A percentile compares a stretch with the other conserved stretches of the same genome.
These are phyloP conservation scores for Chesias legatella DNA, from an alignment of 2,888 invertebrate genomes.

Conservation along the genomic window DNA sequence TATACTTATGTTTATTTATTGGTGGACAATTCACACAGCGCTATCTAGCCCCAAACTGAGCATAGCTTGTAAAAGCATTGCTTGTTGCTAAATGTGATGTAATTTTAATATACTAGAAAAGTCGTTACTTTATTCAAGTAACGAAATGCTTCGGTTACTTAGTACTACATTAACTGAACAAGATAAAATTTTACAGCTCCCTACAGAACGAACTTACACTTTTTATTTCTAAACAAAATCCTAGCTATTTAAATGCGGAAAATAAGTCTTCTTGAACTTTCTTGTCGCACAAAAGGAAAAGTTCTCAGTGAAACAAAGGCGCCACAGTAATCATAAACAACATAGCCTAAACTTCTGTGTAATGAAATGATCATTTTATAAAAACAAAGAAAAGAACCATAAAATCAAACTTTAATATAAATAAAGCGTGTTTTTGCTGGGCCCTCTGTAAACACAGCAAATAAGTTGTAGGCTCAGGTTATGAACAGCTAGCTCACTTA, in stretches of 20 bases:
- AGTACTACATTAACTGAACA: too few relatives aligned
- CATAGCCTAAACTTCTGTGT: constrained; percentile 16
- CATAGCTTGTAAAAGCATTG: too few relatives aligned
- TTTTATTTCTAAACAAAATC: constrained; percentile 10
- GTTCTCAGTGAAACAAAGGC: constrained; percentile 20
- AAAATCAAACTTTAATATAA: constrained; percentile 46
- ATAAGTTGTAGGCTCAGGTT: neutral
- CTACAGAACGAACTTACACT: too few relatives aligned
- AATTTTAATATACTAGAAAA: too few relatives aligned
- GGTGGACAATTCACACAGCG: too few relatives aligned
- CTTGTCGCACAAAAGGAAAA: constrained; percentile 11
- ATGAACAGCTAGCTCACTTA: constrained; percentile 3
- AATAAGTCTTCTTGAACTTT: constrained; percentile 1
- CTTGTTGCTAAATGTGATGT: too few relatives aligned
- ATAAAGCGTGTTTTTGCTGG: constrained; percentile 39
- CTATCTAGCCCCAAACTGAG: too few relatives aligned
- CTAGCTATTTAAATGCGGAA: constrained; percentile 10
- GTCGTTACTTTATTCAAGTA: too few relatives aligned
- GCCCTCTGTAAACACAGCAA: constrained; percentile 37
- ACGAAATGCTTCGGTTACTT: too few relatives aligned
- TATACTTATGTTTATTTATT: too few relatives aligned
- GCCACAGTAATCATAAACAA: constrained; percentile 21
- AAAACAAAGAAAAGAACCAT: constrained; percentile 45
- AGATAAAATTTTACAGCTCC: too few relatives aligned
- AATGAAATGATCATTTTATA: constrained; percentile 31